Percentiles rank a stretch among this genome's conserved stretches.
Conservation (phyloP, 2,888 invertebrate genomes). For the Cryptus armator region DNA sequence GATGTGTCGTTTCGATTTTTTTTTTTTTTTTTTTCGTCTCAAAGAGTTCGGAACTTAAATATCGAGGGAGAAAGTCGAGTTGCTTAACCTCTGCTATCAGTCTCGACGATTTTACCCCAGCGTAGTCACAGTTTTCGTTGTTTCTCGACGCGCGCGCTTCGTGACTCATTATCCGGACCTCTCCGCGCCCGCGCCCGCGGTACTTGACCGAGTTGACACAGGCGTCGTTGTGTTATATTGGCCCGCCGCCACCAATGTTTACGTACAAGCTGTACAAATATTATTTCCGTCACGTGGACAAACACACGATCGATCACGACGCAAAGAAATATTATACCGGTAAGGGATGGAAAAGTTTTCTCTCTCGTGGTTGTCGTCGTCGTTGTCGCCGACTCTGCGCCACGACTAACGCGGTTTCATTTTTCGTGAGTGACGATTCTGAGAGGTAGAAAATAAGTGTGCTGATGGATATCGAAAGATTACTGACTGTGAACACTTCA, state of each 20-base stretch:
- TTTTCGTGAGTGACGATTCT: neutral
- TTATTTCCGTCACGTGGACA: conserved; percentile 77
- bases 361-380: neutral
- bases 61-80: neutral
- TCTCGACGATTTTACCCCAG: neutral
- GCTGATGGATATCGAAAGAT: conserved; percentile 1
- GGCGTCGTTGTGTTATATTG: conserved; percentile 70
- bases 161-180: conserved; percentile 74
- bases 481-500: neutral
- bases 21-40: conserved; percentile 13
- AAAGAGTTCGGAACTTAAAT: too few species aligned
- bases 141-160: conserved; percentile 50
- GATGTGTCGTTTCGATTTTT: neutral
- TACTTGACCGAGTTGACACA: conserved; percentile 82
- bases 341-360: conserved; percentile 24
- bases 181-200: conserved; percentile 57
- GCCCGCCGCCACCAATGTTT: conserved; percentile 76
- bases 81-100: neutral
- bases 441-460: conserved; percentile 4
- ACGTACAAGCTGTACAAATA: conserved; percentile 82
- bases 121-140: conserved; percentile 2
- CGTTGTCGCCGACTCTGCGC: neutral
- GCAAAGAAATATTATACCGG: neutral
- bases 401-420: neutral
- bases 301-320: conserved; percentile 60